These are phyloP conservation scores for Cinclus cinclus DNA, from an alignment of 2,113 vertebrate genomes.

Conservation along the genomic window DNA sequence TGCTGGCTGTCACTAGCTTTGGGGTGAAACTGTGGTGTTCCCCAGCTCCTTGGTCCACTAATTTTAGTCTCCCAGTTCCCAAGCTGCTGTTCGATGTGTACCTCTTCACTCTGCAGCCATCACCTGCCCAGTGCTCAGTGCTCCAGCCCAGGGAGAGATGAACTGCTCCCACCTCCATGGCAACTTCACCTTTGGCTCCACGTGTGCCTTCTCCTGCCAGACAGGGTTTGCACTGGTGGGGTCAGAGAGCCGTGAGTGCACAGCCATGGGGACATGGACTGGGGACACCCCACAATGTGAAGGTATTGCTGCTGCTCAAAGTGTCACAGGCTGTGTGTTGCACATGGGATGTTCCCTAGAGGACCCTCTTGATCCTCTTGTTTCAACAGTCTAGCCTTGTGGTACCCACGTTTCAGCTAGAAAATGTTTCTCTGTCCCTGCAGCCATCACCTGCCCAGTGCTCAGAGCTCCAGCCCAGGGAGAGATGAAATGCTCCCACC, in stretches of 20 bases:
- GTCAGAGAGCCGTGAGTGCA: background rate
- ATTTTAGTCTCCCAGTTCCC: background rate
- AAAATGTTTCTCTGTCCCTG: background rate
- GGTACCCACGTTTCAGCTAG: background rate
- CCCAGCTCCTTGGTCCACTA: background rate
- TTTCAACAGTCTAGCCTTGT: background rate
- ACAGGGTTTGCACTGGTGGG: background rate
- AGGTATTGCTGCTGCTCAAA: background rate
- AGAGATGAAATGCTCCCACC: constrained; percentile 40
- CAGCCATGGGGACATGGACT: background rate
- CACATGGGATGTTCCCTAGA: background rate
- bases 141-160: background rate
- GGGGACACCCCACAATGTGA: background rate
- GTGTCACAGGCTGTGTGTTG: background rate
- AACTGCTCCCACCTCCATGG: constrained; percentile 71
- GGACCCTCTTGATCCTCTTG: background rate
- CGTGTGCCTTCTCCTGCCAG: constrained; percentile 73
- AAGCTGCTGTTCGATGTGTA: background rate
- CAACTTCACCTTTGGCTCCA: constrained; percentile 68
- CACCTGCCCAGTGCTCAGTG: constrained; percentile 55
- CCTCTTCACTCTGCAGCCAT: background rate
- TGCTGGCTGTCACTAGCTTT: background rate
- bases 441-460: constrained; percentile 40
- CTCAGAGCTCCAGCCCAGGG: constrained; percentile 24
- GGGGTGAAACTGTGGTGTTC: background rate